Conservation (phyloP, 1,140 invertebrate genomes). For the Drosophila watanabei region DNA sequence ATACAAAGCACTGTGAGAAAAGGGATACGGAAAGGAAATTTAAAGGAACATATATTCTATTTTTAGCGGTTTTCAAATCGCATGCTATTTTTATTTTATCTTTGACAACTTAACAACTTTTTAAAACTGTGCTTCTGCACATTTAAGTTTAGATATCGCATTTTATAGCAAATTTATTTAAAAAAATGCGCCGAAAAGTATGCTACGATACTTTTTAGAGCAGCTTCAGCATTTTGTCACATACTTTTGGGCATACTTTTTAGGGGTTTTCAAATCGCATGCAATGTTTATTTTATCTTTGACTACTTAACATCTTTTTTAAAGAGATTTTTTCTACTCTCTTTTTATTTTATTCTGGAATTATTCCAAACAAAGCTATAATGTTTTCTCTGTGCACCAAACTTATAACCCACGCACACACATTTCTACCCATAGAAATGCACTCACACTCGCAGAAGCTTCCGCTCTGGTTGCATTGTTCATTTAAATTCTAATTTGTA, state of each 20-base stretch:
- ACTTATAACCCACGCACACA: constrained; percentile 10
- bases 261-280: neutral
- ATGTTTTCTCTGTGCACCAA: neutral
- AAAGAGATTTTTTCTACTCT: neutral
- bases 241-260: neutral
- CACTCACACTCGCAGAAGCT: constrained; percentile 58
- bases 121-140: no score
- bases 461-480: constrained; percentile 80
- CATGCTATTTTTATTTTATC: no score
- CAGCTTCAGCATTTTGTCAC: neutral
- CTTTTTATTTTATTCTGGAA: neutral
- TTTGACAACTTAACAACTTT: no score
- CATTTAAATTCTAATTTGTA: constrained; percentile 84
- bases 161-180: no score
- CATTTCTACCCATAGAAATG: constrained; percentile 27
- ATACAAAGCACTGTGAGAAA: neutral
- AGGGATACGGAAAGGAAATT: neutral
- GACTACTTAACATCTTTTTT: neutral
- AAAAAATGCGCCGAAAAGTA: no score
- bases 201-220: neutral
- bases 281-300: neutral
- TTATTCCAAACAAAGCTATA: no score
- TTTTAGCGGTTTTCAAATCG: no score
- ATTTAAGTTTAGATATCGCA: no score
- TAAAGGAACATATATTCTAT: no score